A percentile compares a stretch with the other conserved stretches of the same genome.
phyloP scores from a whole-genome alignment of 2,113 vertebrate species.

The Eptatretus burgeri region DNA sequence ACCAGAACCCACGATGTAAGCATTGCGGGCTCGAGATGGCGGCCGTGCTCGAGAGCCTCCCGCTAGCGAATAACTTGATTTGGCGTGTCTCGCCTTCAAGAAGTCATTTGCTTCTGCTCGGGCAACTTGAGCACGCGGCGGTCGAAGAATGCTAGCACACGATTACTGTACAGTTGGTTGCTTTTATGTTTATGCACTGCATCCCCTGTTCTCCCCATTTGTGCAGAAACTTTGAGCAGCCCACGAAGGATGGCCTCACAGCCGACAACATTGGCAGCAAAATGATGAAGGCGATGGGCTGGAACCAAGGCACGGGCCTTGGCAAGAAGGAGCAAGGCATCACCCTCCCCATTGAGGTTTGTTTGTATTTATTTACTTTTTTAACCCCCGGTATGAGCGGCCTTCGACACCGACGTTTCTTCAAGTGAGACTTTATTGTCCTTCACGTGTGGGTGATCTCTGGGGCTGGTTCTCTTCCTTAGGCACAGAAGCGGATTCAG shows the following conservation, averaged over 20 bases:
- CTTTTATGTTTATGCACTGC: not conserved
- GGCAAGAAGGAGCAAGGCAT: conserved; percentile 91
- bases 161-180: not conserved
- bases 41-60: not conserved
- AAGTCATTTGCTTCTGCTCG: not conserved
- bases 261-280: conserved; percentile 96
- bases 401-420: no score
- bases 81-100: not conserved
- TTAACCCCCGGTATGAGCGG: no score
- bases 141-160: not conserved
- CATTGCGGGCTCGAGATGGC: not conserved
- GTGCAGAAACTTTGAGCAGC: conserved; percentile 72
- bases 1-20: not conserved
- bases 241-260: conserved; percentile 81
- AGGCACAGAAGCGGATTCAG: conserved; percentile 70
- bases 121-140: not conserved
- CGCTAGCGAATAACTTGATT: not conserved
- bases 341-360: conserved; percentile 72
- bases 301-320: conserved; percentile 81
- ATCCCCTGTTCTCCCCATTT: not conserved
- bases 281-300: conserved; percentile 98
- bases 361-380: no score
- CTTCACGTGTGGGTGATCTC: not conserved
- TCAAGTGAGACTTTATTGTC: not conserved
- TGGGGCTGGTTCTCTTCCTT: conserved; percentile 8